A percentile compares a stretch with the other conserved stretches of the same genome.
phyloP scores from a whole-genome alignment of 2,113 vertebrate species.

The Pollachius pollachius region DNA sequence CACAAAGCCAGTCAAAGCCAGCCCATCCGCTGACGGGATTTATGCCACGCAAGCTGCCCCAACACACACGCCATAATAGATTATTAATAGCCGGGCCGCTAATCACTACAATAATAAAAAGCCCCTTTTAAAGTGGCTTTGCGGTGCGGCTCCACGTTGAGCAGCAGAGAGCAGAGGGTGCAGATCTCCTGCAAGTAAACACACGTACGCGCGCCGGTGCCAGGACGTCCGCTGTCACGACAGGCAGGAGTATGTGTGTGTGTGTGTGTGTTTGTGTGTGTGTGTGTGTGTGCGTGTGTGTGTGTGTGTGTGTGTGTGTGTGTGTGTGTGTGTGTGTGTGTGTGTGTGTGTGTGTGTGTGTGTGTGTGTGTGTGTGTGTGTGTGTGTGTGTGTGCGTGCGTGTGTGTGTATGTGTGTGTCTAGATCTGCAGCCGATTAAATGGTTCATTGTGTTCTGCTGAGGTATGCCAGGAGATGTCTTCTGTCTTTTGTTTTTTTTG shows the following conservation, averaged over 20 bases:
- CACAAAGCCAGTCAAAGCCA: too few species aligned
- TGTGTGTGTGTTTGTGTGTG: too few species aligned
- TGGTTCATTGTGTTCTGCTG: background rate
- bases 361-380: background rate
- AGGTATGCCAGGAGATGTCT: background rate
- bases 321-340: background rate
- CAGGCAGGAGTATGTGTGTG: background rate
- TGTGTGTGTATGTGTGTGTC: background rate
- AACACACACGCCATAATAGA: too few species aligned
- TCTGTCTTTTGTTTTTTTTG: background rate
- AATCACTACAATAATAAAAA: too few species aligned
- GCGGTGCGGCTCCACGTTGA: background rate
- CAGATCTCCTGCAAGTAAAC: conserved; percentile 2
- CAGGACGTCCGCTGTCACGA: background rate
- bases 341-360: background rate
- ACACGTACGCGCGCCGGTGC: background rate
- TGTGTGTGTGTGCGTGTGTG: too few species aligned
- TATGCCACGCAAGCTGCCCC: too few species aligned
- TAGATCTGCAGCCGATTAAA: background rate
- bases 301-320: background rate
- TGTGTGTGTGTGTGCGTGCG: background rate
- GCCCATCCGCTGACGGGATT: too few species aligned
- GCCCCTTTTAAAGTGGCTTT: background rate
- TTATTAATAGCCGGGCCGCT: too few species aligned
- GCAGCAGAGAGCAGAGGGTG: background rate